Evolutionary conservation across 1,140 invertebrate genomes (phyloP).

Genomic region (Cryptotermes secundus): DNA sequence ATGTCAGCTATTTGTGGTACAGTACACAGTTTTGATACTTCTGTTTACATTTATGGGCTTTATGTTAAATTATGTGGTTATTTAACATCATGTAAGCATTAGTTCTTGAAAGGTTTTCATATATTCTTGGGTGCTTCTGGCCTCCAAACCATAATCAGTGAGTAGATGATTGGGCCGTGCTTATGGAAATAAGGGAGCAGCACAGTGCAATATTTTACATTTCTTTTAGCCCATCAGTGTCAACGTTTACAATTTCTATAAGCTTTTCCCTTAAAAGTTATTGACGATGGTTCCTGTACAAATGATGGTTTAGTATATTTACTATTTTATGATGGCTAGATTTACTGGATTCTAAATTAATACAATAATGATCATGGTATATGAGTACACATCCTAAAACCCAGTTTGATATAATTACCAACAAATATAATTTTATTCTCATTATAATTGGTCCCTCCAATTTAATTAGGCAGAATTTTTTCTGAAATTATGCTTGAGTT

Average conservation of each 20-base stretch:
- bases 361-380: background rate
- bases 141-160: no score
- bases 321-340: background rate
- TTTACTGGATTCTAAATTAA: background rate
- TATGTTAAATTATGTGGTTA: no score
- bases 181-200: background rate
- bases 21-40: no score
- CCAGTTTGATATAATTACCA: background rate
- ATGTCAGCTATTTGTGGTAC: no score
- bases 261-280: background rate
- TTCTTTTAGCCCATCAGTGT: background rate
- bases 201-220: background rate
- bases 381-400: background rate
- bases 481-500: no score
- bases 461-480: background rate
- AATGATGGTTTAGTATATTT: background rate
- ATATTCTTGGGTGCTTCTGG: no score
- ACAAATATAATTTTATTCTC: background rate
- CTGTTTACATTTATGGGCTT: no score
- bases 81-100: no score
- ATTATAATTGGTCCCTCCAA: background rate
- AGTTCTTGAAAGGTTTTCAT: no score
- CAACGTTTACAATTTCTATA: background rate
- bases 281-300: conserved; percentile 18
- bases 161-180: background rate